Evolutionary conservation across 2,113 vertebrate genomes (phyloP).

Genomic region (Beaufortia kweichowensis): DNA sequence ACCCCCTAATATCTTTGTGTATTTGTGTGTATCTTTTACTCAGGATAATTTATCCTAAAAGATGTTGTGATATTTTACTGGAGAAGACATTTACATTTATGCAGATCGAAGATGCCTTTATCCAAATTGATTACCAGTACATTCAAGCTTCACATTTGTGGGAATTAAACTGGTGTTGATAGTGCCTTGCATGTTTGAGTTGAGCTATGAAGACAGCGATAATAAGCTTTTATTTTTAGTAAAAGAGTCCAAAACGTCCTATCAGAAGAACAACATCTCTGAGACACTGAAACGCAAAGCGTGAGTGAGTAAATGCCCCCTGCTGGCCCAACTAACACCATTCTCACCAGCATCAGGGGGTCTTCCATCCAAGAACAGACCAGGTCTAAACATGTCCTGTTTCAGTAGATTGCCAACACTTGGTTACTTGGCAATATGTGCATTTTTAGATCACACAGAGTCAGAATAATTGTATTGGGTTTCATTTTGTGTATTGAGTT

Average conservation of each 20-base stretch:
- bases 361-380: slow-evolving; percentile 11
- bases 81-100: not conserved
- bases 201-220: too few relatives aligned
- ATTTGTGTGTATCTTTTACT: too few relatives aligned
- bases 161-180: too few relatives aligned
- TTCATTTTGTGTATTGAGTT: not conserved
- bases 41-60: not conserved
- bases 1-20: too few relatives aligned
- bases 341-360: slow-evolving; percentile 13
- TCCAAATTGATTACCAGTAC: too few relatives aligned
- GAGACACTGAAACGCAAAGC: not conserved
- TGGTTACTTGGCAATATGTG: not conserved
- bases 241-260: not conserved
- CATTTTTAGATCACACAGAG: not conserved
- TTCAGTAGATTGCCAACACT: not conserved
- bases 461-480: not conserved
- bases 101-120: not conserved
- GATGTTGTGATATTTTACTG: not conserved
- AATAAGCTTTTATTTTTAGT: not conserved
- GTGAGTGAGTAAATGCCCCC: not conserved
- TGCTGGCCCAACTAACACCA: not conserved
- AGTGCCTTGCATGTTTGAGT: too few relatives aligned
- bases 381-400: slow-evolving; percentile 9
- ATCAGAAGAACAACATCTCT: not conserved
- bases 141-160: too few relatives aligned